phyloP scores from a whole-genome alignment of 2,113 vertebrate genomes.

The Galemys pyrenaicus region DNA sequence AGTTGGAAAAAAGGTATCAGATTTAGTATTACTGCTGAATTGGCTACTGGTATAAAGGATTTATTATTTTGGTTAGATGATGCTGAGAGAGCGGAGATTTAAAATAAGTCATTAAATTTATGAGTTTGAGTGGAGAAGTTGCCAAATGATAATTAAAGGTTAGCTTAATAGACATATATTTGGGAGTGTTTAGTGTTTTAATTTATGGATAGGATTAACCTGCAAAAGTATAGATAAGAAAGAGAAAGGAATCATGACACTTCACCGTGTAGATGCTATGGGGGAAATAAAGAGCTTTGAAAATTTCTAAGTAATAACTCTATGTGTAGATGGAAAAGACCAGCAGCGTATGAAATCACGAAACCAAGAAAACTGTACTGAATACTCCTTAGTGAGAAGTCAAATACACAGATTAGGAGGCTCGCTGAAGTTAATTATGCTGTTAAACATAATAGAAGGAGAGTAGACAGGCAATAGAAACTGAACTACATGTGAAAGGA shows the following conservation, averaged over 20 bases:
- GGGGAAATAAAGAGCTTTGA: too few relatives aligned
- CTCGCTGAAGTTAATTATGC: not conserved
- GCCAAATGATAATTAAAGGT: too few relatives aligned
- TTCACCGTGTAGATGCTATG: too few relatives aligned
- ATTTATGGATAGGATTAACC: not conserved
- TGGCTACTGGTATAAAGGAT: not conserved
- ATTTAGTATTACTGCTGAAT: not conserved
- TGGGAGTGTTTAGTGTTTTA: conserved; percentile 8
- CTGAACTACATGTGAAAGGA: not conserved
- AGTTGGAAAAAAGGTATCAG: not conserved
- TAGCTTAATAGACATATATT: too few relatives aligned
- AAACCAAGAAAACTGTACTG: not conserved
- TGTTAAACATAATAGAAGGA: not conserved
- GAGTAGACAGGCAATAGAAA: too few relatives aligned
- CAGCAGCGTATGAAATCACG: not conserved
- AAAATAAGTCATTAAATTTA: not conserved
- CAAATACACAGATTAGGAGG: not conserved
- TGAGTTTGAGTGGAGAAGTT: not conserved
- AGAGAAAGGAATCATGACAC: not conserved
- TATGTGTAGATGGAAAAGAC: not conserved
- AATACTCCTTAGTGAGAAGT: not conserved
- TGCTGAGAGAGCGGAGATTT: not conserved
- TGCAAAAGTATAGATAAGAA: not conserved
- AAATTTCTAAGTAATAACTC: too few relatives aligned
- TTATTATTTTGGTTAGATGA: not conserved